Evolutionary conservation across 2,888 invertebrate genomes (phyloP), one percentile per base, ranked within the genome.

Genomic region (Dynastes grantii): DNA sequence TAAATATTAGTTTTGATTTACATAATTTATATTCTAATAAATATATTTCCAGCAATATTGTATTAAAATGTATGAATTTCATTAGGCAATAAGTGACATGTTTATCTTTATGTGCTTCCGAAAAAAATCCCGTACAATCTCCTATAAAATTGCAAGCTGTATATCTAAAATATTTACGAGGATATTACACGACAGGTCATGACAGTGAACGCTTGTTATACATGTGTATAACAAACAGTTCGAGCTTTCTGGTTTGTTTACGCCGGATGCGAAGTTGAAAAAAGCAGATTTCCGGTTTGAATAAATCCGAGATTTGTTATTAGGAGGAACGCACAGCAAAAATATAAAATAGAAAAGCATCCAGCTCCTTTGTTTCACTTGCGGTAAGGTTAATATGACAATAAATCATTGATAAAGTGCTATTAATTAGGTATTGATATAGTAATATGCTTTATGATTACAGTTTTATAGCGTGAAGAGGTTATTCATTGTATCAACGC

Each of bases 241-340:
- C 32, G 16, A 37, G 16, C 16, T 16, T 71, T 75, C 73, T 61
- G 58, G 22, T 75, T 75, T 75, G 73, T 75, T 75, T 75, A 61
- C 49, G 61, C 40, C 73, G 73, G 73, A 61, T 75, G 45, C 22
- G 73, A 45, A 45, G 73, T 49, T 45, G 61, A 45, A 75, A 75
- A 75, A 68, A 68, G 29, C 68, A 68, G 51, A 68, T 68, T 51
- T 68, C 68, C 68, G 49, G 68, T 68, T 68, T 27, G 29, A 49
- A 49, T 68, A 29, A 68, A 53, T 27, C 13, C 29, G 29, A 11
- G 29, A 8, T 27, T 22, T 67, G 49, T 27, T 49, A 22, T 67
- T 67, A 67, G 49, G 32, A 22, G 27, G 29, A 16, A 55, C 2
- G n/a, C 22, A 55, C 11, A 5, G 64, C 11, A 27, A 29, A 27